Conservation (phyloP, 1,140 invertebrate genomes). For the Papilio polyxenes region DNA sequence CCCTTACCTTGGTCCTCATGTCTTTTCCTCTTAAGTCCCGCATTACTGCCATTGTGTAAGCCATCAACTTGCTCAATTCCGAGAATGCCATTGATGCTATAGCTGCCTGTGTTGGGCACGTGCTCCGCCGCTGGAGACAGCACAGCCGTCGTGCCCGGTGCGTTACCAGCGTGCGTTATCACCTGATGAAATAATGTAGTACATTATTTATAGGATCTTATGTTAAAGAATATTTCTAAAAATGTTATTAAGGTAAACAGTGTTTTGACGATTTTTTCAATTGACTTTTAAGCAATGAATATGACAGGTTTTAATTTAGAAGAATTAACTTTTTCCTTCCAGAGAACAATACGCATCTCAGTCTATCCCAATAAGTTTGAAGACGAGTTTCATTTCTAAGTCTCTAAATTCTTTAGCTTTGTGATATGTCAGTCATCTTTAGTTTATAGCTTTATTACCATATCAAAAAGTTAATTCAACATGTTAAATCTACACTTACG, state of each 20-base stretch:
- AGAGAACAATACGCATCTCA: no score
- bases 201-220: background rate
- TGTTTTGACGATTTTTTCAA: no score
- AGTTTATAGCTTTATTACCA: no score
- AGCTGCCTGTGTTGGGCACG: conserved; percentile 84
- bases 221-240: background rate
- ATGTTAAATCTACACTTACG: conserved; percentile 68
- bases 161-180: conserved; percentile 83
- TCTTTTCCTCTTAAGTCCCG: conserved; percentile 73
- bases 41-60: conserved; percentile 64
- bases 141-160: conserved; percentile 80
- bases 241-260: no score
- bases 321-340: no score
- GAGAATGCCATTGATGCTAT: conserved; percentile 97
- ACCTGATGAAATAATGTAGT: conserved; percentile 54
- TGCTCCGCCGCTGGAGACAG: conserved; percentile 80
- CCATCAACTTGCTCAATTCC: conserved; percentile 88
- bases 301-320: no score
- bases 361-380: no score
- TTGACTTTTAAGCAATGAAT: no score
- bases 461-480: no score
- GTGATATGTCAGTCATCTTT: no score
- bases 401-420: no score
- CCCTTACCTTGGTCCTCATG: conserved; percentile 78
- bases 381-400: no score